Conservation (phyloP, 1,140 invertebrate species). For the Cherax quadricarinatus region DNA sequence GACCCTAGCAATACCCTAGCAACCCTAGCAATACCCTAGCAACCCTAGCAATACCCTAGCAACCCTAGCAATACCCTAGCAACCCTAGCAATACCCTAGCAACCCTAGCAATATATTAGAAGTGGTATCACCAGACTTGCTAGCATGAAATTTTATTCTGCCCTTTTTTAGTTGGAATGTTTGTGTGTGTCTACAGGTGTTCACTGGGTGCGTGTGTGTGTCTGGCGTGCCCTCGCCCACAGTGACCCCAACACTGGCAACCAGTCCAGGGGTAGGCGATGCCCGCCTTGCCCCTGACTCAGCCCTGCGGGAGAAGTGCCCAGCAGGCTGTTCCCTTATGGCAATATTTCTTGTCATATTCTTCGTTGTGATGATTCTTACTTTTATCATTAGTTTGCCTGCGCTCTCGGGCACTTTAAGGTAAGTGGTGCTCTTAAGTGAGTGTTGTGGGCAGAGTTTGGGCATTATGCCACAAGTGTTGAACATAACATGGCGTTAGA, state of each 20-base stretch:
- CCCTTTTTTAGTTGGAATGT: neutral
- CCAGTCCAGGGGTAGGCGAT: neutral
- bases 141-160: too few species aligned
- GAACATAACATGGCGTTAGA: too few species aligned
- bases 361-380: slow-evolving; percentile 86
- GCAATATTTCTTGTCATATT: slow-evolving; percentile 83
- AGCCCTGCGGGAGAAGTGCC: slow-evolving; percentile 82
- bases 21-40: too few species aligned
- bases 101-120: too few species aligned
- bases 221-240: slow-evolving; percentile 20
- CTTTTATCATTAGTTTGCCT: slow-evolving; percentile 87
- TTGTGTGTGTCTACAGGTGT: slow-evolving; percentile 37
- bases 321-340: slow-evolving; percentile 81
- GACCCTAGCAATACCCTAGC: too few species aligned
- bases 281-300: slow-evolving; percentile 73
- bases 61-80: too few species aligned
- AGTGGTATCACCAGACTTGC: too few species aligned
- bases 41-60: too few species aligned
- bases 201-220: slow-evolving; percentile 67
- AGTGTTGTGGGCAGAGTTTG: too few species aligned
- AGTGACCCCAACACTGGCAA: neutral
- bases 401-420: slow-evolving; percentile 86
- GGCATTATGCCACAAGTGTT: too few species aligned
- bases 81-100: too few species aligned
- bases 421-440: slow-evolving; percentile 76